phyloP scores from a whole-genome alignment of 2,888 invertebrate genomes.

The Hyposoter dolosus region DNA sequence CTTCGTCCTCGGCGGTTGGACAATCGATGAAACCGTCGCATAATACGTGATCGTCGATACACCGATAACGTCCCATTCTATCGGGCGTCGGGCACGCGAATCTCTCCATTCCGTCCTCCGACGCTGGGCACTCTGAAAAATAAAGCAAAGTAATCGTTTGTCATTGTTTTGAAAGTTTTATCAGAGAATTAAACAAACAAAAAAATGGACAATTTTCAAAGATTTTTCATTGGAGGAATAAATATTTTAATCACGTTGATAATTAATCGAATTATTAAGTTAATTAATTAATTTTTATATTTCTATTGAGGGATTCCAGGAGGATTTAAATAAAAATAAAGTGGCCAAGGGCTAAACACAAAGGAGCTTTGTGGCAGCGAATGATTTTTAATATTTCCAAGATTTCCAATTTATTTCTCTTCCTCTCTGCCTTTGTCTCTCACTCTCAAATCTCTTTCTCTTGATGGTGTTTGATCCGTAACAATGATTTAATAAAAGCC shows the following conservation, averaged over 20 bases:
- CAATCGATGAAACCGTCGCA: constrained; percentile 98
- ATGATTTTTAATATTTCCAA: not conserved
- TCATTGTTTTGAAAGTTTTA: not conserved
- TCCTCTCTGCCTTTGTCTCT: too few species aligned
- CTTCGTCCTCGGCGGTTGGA: constrained; percentile 96
- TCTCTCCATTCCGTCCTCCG: constrained; percentile 97
- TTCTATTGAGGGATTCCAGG: too few species aligned
- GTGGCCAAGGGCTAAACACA: not conserved
- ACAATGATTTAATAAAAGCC: constrained; percentile 34
- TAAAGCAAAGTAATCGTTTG: constrained; percentile 37
- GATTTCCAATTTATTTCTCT: not conserved
- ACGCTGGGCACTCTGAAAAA: constrained; percentile 95
- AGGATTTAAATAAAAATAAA: not conserved
- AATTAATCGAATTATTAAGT: too few species aligned
- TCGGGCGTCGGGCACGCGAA: constrained; percentile 97
- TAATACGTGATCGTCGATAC: constrained; percentile 97
- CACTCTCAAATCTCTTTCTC: not conserved
- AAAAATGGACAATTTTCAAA: too few species aligned
- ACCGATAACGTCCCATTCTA: constrained; percentile 95
- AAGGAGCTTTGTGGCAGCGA: not conserved
- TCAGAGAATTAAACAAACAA: too few species aligned
- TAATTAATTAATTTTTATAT: too few species aligned
- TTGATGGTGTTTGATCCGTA: constrained; percentile 9
- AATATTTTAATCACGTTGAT: too few species aligned
- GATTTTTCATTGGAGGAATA: too few species aligned